Percentiles rank a stretch among this genome's conserved stretches.
phyloP scores from a whole-genome alignment of 2,113 vertebrate species.

The Neotoma lepida region DNA sequence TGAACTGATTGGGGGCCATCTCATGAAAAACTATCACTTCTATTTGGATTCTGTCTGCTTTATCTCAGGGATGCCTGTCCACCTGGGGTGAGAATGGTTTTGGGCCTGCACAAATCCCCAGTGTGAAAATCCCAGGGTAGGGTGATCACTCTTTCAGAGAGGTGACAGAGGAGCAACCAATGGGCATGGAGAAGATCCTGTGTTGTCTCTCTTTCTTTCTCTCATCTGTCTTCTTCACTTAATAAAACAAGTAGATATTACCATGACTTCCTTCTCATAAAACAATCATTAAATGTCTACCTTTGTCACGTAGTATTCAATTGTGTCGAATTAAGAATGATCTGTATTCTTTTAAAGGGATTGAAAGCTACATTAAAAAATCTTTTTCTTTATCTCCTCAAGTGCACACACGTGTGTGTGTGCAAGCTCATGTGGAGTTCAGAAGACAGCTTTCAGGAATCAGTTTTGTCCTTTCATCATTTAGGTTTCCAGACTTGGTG shows the following conservation, averaged over 20 bases:
- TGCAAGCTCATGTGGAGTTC: background rate
- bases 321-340: background rate
- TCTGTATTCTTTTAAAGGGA: background rate
- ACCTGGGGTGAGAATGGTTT: background rate
- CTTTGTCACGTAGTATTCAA: background rate
- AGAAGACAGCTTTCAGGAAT: background rate
- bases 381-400: background rate
- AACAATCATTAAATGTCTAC: background rate
- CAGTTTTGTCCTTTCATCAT: background rate
- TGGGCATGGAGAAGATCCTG: rapidly evolving
- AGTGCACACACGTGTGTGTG: too few species aligned
- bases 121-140: background rate
- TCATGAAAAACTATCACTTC: background rate
- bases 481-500: background rate
- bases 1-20: rapidly evolving
- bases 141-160: background rate
- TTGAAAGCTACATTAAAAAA: background rate
- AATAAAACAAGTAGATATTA: background rate
- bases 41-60: background rate
- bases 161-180: background rate
- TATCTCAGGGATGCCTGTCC: background rate
- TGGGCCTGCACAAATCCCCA: background rate
- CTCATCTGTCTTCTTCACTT: background rate
- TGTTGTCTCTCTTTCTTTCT: background rate
- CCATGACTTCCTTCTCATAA: background rate